Evolutionary conservation across 2,797 vertebrate genomes (phyloP).

Genomic region (Tolypeutes matacus): DNA sequence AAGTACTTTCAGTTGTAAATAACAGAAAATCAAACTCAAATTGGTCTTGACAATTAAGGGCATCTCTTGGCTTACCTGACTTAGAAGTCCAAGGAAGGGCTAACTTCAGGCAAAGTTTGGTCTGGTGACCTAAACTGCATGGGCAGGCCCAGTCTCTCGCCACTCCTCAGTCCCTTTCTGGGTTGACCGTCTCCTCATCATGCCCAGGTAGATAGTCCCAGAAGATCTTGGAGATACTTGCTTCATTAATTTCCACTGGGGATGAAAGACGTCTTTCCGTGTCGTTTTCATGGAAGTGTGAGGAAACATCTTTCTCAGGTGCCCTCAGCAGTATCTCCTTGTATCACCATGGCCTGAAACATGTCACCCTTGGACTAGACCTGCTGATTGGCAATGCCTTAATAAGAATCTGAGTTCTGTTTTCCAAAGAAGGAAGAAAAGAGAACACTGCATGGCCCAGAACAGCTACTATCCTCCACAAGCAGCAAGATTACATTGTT

Average conservation of each 20-base stretch:
- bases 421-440: slow-evolving; percentile 3
- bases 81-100: neutral
- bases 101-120: neutral
- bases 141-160: neutral
- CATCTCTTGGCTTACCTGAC: neutral
- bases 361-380: neutral
- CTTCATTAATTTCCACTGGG: neutral
- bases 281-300: neutral
- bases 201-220: neutral
- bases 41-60: neutral
- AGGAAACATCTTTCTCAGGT: neutral
- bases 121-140: neutral
- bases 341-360: neutral
- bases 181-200: no score
- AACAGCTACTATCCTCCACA: neutral
- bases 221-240: neutral
- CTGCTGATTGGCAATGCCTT: neutral
- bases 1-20: neutral
- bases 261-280: neutral
- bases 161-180: neutral
- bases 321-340: neutral
- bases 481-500: neutral
- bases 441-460: neutral
- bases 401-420: neutral
- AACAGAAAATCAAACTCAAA: slow-evolving; percentile 8